These are phyloP conservation scores for Lepas anatifera DNA, from an alignment of 2,888 invertebrate genomes.

Conservation along the genomic window DNA sequence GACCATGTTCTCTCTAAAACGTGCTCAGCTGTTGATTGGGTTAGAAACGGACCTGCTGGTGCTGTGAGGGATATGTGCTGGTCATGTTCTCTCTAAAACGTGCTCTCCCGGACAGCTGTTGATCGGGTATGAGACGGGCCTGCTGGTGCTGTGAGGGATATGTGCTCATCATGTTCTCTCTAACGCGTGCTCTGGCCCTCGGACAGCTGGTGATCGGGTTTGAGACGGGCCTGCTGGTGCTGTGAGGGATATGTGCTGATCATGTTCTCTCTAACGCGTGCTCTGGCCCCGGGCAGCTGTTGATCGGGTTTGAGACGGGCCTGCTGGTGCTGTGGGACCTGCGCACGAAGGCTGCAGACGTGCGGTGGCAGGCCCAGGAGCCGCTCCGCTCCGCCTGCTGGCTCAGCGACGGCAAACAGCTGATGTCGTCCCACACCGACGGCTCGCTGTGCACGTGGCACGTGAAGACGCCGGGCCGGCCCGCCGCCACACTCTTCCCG, in stretches of 20 bases:
- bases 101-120: too few relatives aligned
- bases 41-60: slow-evolving; percentile 90
- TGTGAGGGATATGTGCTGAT: slow-evolving; percentile 99
- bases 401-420: slow-evolving; percentile 96
- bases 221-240: slow-evolving; percentile 83
- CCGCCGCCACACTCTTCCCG: slow-evolving; percentile 67
- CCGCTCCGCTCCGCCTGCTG: slow-evolving; percentile 78
- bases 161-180: too few relatives aligned
- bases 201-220: slow-evolving; percentile 95
- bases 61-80: slow-evolving; percentile 97
- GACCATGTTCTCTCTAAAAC: too few relatives aligned
- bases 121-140: too few relatives aligned
- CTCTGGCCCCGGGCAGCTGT: too few relatives aligned
- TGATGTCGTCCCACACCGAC: slow-evolving; percentile 84
- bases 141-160: too few relatives aligned
- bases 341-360: slow-evolving; percentile 69
- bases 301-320: slow-evolving; percentile 93
- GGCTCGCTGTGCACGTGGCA: slow-evolving; percentile 93
- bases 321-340: slow-evolving; percentile 94
- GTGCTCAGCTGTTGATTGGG: slow-evolving; percentile 93
- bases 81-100: too few relatives aligned
- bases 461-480: slow-evolving; percentile 44
- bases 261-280: too few relatives aligned
- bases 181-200: too few relatives aligned
- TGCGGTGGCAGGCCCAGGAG: slow-evolving; percentile 63